These are phyloP conservation scores for Pungitius pungitius DNA, from an alignment of 2,113 vertebrate genomes.

Conservation along the genomic window DNA sequence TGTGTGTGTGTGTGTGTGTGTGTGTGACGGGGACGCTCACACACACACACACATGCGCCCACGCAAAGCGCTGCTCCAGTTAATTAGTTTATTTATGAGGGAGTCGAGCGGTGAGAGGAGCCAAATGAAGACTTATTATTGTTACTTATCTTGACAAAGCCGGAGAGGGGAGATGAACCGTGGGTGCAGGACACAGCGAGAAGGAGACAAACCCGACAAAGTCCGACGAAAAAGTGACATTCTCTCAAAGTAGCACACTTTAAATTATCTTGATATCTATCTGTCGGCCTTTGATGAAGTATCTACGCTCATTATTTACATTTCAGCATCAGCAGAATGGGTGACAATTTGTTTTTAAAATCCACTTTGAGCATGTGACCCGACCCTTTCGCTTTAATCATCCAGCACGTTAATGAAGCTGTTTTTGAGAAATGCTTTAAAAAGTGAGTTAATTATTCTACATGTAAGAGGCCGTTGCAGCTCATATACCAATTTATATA, in stretches of 20 bases:
- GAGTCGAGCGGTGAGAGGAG: constrained; percentile 50
- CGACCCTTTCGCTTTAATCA: not conserved
- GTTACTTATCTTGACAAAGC: constrained; percentile 72
- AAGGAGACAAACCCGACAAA: constrained; percentile 46
- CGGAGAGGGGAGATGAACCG: constrained; percentile 67
- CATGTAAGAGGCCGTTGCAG: not conserved
- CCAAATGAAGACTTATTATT: constrained; percentile 75
- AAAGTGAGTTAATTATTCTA: not conserved
- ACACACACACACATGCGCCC: not conserved
- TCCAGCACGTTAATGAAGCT: not conserved
- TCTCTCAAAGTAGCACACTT: not conserved
- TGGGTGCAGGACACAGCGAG: constrained; percentile 35
- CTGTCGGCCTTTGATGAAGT: no score
- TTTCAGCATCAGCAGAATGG: not conserved
- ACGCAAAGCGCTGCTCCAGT: constrained; percentile 38
- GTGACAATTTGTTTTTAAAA: not conserved
- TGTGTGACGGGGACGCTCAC: no score
- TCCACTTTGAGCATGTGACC: not conserved
- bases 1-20: no score
- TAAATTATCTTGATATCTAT: not conserved
- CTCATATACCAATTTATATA: not conserved
- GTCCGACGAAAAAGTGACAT: constrained; percentile 32
- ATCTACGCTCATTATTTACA: not conserved
- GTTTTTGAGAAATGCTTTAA: not conserved
- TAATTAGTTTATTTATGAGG: constrained; percentile 80